These are phyloP conservation scores for Sylvicola cinctus DNA, from an alignment of 2,888 invertebrate species.

Conservation along the genomic window DNA sequence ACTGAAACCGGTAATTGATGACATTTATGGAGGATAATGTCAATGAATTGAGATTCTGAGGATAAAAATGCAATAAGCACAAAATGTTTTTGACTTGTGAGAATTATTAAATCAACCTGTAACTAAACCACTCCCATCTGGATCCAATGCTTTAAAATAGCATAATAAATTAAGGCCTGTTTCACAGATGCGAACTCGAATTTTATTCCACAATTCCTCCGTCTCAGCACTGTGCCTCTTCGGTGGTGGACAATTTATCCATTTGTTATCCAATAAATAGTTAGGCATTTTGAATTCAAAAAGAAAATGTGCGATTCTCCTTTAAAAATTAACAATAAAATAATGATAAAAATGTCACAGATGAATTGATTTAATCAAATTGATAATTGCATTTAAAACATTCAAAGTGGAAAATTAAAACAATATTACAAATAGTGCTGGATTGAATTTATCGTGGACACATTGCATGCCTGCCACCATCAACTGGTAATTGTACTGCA, in stretches of 20 bases:
- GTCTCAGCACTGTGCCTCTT: too few species aligned
- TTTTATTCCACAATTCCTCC: conserved; percentile 72
- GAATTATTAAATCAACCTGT: conserved; percentile 29
- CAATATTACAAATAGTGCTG: neutral
- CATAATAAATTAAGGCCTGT: conserved; percentile 50
- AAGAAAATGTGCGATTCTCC: too few species aligned
- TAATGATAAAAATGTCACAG: too few species aligned
- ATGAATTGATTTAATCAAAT: too few species aligned
- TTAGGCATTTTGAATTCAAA: too few species aligned
- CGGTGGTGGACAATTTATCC: too few species aligned
- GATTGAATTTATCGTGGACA: conserved; percentile 35
- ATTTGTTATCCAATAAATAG: too few species aligned
- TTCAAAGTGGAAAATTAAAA: too few species aligned
- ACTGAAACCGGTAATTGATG: conserved; percentile 45
- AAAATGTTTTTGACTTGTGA: conserved; percentile 4
- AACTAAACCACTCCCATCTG: conserved; percentile 41
- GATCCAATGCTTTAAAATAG: conserved; percentile 47
- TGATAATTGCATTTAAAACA: too few species aligned
- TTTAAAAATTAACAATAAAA: too few species aligned
- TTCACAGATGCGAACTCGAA: conserved; percentile 51
- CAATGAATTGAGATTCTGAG: conserved; percentile 51
- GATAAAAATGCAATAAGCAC: conserved; percentile 7
- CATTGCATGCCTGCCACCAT: conserved; percentile 48
- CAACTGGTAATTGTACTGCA: conserved; percentile 43
- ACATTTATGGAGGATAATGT: conserved; percentile 44